These are phyloP conservation scores for Temnothorax nylanderi DNA, from an alignment of 1,140 invertebrate genomes.

Conservation along the genomic window DNA sequence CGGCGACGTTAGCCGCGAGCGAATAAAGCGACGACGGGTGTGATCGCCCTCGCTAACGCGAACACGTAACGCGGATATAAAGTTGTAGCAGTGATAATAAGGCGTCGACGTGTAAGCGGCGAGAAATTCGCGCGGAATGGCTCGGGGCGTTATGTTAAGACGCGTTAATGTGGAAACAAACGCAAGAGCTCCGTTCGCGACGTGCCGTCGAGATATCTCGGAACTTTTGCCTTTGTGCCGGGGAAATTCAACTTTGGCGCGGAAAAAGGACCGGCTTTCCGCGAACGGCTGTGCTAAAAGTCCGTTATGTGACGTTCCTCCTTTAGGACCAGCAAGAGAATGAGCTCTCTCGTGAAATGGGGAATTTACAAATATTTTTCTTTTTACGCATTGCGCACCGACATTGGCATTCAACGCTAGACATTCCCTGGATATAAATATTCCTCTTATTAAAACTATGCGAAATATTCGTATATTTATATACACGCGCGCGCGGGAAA, in stretches of 20 bases:
- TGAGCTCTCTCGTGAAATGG: not conserved
- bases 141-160: constrained; percentile 33
- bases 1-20: not conserved
- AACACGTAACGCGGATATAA: constrained; percentile 31
- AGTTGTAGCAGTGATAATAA: constrained; percentile 42
- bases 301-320: not conserved
- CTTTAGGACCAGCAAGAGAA: not conserved
- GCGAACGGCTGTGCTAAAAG: constrained; percentile 6
- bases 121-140: constrained; percentile 12
- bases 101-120: not conserved
- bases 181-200: constrained; percentile 1
- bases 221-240: constrained; percentile 39
- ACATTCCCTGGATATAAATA: not conserved
- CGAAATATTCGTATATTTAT: not conserved
- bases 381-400: no score
- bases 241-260: constrained; percentile 4
- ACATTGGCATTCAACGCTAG: not conserved
- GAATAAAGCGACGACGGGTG: not conserved
- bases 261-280: not conserved
- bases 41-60: not conserved
- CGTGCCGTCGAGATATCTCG: constrained; percentile 29
- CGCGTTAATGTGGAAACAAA: constrained; percentile 41
- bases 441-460: not conserved
- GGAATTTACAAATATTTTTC: not conserved
- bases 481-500: not conserved